Evolutionary conservation across 35 echinoderm and acorn worm species (phyloP).

Genomic region (Ptychodera flava): DNA sequence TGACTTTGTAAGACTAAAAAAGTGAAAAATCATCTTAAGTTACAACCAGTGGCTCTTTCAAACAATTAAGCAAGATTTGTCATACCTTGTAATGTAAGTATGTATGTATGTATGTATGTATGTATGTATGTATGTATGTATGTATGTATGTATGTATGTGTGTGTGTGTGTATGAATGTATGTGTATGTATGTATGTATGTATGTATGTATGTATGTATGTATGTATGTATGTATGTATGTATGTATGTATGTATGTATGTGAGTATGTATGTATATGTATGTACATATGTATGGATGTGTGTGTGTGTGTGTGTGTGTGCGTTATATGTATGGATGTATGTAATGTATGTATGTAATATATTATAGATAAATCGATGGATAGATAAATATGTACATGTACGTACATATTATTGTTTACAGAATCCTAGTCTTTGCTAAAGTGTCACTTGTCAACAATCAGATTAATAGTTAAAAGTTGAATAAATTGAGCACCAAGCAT

Average conservation of each 20-base stretch:
- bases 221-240: neutral
- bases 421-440: too few species aligned
- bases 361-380: neutral
- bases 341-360: too few species aligned
- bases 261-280: neutral
- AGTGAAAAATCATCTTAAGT: neutral
- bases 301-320: neutral
- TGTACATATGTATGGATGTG: neutral
- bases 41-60: neutral
- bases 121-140: neutral
- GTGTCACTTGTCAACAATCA: too few species aligned
- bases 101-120: conserved; percentile 2
- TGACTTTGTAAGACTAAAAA: neutral
- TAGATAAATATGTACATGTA: neutral
- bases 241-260: neutral
- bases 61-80: neutral
- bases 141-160: neutral
- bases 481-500: too few species aligned
- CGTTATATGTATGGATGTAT: neutral
- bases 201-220: conserved; percentile 2
- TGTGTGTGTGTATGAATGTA: neutral
- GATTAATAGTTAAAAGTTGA: too few species aligned
- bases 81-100: neutral
- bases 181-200: neutral
- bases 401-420: too few species aligned